Base-by-base conservation (phyloP, 2,797 vertebrate species). In the Gymnocypris eckloni region DNA sequence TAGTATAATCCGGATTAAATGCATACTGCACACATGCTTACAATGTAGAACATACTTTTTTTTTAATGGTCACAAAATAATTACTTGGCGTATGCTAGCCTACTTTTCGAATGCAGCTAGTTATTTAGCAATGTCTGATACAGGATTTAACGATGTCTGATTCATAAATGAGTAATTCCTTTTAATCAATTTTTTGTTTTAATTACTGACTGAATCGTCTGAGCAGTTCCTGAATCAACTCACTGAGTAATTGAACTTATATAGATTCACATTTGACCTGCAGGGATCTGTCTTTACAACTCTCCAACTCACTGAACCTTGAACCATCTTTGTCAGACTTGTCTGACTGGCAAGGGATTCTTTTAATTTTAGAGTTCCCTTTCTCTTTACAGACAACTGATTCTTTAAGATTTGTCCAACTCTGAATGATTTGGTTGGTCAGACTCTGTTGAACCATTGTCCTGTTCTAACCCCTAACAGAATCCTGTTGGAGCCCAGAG, bases 371-470 rank as follows among this genome's bases (percentile, higher is more conserved):
- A 54, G 6, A 59, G 20, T 56, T 56, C 6, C 72, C 5, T 56
- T 56, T 39, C 28, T 77, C 33, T 39, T 43, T 56, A 25, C 37
- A 41, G 37, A 78, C 12, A 43, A 43, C 37, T 5, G 20, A 61
- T 12, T 43, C 54, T 79, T 41, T 79, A 8, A 61, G 79, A 11
- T 37, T 50, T 80, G 2, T 80, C 5, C 15, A 25, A 33, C 25
- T 50, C 43, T 50, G 43, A 81, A 81, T 50, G 59, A n/a, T 50
- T 28, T 50, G 18, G 79, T 67, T 67, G 67, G 61, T 67, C 25
- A n/a, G 79, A n/a, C 11, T 61, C 37, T 25, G 54, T 15, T 4
- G 22, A 59, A 61, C 37, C 7, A n/a, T 16, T 59, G 75, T 59
- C 37, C 11, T 16, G 75, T 1, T 79, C 13, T 11, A 61, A 61